Evolutionary conservation across 2,113 vertebrate genomes (phyloP).

Genomic region (Sciurus niger): DNA sequence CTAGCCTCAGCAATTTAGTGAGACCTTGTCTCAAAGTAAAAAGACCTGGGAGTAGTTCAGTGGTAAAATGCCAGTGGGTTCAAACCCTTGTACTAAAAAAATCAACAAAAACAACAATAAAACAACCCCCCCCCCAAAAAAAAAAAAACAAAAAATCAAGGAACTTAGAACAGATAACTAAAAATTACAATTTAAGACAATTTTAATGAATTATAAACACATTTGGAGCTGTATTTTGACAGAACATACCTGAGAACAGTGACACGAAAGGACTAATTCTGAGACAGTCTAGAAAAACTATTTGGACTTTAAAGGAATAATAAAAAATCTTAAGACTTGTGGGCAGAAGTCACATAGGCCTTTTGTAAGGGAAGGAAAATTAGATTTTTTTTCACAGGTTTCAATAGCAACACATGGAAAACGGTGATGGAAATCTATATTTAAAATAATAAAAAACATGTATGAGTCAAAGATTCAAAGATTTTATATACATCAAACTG

Average conservation of each 20-base stretch:
- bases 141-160: background rate
- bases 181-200: background rate
- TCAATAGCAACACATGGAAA: background rate
- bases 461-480: background rate
- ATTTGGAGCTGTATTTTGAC: background rate
- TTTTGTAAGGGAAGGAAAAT: background rate
- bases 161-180: background rate
- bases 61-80: too few species aligned
- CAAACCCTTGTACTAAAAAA: too few species aligned
- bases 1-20: too few species aligned
- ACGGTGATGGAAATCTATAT: background rate
- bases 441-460: background rate
- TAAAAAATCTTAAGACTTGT: background rate
- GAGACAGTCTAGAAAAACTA: conserved; percentile 11
- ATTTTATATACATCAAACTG: background rate
- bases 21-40: too few species aligned
- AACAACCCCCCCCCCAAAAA: too few species aligned
- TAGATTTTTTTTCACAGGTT: background rate
- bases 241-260: background rate
- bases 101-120: too few species aligned
- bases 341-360: background rate
- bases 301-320: conserved; percentile 16
- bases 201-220: conserved; percentile 22
- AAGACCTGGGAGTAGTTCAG: too few species aligned
- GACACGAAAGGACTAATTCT: background rate